These are phyloP conservation scores for Pseudorectes ferrugineus DNA, from an alignment of 2,113 vertebrate genomes.

Conservation along the genomic window DNA sequence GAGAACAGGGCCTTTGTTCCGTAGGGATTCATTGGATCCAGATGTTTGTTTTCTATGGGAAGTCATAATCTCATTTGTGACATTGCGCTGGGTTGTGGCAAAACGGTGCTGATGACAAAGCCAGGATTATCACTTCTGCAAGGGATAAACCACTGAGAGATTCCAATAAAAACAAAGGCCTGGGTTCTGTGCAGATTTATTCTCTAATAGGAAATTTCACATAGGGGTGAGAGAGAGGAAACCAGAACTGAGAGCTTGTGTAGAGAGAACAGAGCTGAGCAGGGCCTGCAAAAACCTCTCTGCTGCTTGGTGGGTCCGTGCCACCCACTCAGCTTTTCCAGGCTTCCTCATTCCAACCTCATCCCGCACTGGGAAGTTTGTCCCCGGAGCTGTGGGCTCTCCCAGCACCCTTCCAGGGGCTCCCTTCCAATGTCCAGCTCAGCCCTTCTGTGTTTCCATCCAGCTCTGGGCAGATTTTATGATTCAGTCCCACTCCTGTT, in stretches of 20 bases:
- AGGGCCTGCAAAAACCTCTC: neutral
- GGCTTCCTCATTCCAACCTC: fast-evolving
- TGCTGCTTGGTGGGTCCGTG: neutral
- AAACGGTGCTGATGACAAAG: neutral
- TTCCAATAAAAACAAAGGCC: neutral
- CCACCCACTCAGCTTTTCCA: neutral
- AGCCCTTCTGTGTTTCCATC: neutral
- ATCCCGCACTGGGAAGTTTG: neutral
- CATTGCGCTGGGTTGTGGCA: neutral
- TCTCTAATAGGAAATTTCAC: neutral
- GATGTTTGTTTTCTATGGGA: slow-evolving; percentile 17
- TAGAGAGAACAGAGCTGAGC: neutral
- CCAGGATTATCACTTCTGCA: neutral
- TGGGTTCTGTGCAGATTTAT: neutral
- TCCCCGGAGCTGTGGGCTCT: neutral
- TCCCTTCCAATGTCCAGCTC: neutral
- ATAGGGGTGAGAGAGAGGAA: neutral
- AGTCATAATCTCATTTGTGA: neutral
- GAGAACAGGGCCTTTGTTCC: neutral
- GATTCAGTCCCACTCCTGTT: neutral
- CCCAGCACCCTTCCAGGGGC: neutral
- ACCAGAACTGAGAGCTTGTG: neutral
- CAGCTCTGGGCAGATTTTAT: neutral
- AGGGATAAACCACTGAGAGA: neutral
- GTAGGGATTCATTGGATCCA: neutral